Evolutionary conservation across 2,797 vertebrate genomes (phyloP).

Genomic region (Neosilurus hyrtlii): DNA sequence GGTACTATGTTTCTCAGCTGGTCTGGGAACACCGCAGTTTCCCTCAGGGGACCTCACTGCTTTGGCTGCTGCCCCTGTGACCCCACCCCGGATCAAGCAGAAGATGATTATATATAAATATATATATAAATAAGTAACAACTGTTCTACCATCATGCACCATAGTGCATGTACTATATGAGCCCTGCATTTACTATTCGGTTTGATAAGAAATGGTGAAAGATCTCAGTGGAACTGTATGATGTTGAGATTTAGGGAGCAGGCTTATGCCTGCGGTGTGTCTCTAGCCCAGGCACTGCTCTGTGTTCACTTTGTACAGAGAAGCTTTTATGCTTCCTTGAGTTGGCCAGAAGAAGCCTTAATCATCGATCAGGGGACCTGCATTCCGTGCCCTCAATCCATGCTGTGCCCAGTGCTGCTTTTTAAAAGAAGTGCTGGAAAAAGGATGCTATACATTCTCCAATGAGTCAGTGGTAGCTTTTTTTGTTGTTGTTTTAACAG

Average conservation of each 20-base stretch:
- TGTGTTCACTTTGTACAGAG: slow-evolving; percentile 9
- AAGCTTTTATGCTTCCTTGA: not conserved
- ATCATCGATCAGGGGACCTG: slow-evolving; percentile 21
- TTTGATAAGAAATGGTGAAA: slow-evolving; percentile 15
- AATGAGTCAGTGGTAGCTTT: not conserved
- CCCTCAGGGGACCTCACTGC: too few species aligned
- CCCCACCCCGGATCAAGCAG: too few species aligned
- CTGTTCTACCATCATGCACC: not conserved
- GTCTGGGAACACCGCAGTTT: too few species aligned
- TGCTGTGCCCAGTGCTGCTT: slow-evolving; percentile 1
- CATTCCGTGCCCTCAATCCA: not conserved
- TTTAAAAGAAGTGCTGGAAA: slow-evolving; percentile 9
- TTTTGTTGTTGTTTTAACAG: not conserved
- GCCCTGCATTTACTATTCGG: not conserved
- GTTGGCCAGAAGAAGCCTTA: slow-evolving; percentile 16
- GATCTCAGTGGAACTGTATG: slow-evolving; percentile 1
- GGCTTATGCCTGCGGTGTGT: slow-evolving; percentile 10
- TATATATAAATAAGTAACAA: not conserved
- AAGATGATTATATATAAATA: too few species aligned
- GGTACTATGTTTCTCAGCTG: too few species aligned
- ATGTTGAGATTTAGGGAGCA: not conserved
- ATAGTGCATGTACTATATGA: not conserved
- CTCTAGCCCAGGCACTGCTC: not conserved
- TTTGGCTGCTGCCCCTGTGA: too few species aligned
- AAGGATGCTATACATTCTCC: not conserved